Percentiles rank a stretch among this genome's conserved stretches.
phyloP scores from a whole-genome alignment of 2,113 vertebrate species.

The Pomatostomus ruficeps region DNA sequence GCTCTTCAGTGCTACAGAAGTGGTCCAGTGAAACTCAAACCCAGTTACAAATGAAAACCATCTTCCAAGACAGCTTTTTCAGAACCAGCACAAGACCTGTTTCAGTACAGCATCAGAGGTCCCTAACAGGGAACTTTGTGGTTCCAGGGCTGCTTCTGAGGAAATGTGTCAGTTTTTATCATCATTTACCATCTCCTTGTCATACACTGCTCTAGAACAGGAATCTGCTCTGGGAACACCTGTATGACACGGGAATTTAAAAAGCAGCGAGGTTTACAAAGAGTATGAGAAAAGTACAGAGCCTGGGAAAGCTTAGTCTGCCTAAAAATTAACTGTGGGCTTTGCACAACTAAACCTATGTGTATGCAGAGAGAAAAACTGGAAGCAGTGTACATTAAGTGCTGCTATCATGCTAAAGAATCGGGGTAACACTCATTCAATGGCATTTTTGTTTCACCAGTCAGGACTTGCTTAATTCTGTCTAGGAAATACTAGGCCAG shows the following conservation, averaged over 20 bases:
- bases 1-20: neutral
- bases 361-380: neutral
- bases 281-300: neutral
- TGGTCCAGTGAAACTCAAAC: neutral
- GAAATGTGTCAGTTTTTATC: neutral
- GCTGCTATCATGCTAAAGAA: neutral
- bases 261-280: neutral
- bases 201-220: neutral
- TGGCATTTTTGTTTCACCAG: neutral
- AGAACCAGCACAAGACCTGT: neutral
- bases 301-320: neutral
- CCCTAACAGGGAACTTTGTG: neutral
- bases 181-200: neutral
- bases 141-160: neutral
- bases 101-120: neutral
- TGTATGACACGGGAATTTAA: neutral
- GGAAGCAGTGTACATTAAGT: neutral
- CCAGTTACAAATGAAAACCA: neutral
- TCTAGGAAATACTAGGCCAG: neutral
- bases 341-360: neutral
- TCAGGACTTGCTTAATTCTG: neutral
- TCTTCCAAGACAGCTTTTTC: neutral
- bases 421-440: neutral
- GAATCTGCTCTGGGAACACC: neutral
- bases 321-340: neutral